Evolutionary conservation across 2,888 invertebrate species (phyloP).

Genomic region (Calliopum simillimum): DNA sequence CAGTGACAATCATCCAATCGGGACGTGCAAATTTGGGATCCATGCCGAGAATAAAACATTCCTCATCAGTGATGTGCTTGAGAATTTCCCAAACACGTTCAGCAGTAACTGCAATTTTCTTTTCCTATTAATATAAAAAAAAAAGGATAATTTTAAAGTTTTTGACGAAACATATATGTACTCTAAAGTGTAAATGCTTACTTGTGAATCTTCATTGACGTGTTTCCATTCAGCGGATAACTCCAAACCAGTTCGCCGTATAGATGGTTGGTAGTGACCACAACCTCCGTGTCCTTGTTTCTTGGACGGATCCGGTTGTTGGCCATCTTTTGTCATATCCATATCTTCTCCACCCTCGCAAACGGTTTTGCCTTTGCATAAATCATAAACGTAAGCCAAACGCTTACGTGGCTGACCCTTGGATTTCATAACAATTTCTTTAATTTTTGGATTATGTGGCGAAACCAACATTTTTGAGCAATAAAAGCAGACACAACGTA

Average conservation of each 20-base stretch:
- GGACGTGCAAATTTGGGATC: constrained; percentile 97
- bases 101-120: constrained; percentile 92
- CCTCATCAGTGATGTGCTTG: constrained; percentile 96
- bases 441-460: constrained; percentile 78
- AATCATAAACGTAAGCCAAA: constrained; percentile 94
- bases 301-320: constrained; percentile 69
- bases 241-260: constrained; percentile 90
- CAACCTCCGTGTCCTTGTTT: constrained; percentile 91
- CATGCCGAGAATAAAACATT: constrained; percentile 94
- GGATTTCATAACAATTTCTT: constrained; percentile 86
- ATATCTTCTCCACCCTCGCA: constrained; percentile 99
- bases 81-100: constrained; percentile 98
- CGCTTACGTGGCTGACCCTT: constrained; percentile 96
- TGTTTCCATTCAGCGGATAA: constrained; percentile 98
- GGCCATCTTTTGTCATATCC: constrained; percentile 87
- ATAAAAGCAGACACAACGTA: constrained; percentile 99
- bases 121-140: constrained; percentile 70
- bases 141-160: background rate
- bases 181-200: too few species aligned
- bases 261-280: constrained; percentile 96
- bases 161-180: background rate
- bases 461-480: constrained; percentile 97
- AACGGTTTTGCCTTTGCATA: constrained; percentile 97
- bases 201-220: constrained; percentile 95
- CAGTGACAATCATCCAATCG: constrained; percentile 99